Conservation (phyloP, 1,140 invertebrate species). For the Pissodes strobi region DNA sequence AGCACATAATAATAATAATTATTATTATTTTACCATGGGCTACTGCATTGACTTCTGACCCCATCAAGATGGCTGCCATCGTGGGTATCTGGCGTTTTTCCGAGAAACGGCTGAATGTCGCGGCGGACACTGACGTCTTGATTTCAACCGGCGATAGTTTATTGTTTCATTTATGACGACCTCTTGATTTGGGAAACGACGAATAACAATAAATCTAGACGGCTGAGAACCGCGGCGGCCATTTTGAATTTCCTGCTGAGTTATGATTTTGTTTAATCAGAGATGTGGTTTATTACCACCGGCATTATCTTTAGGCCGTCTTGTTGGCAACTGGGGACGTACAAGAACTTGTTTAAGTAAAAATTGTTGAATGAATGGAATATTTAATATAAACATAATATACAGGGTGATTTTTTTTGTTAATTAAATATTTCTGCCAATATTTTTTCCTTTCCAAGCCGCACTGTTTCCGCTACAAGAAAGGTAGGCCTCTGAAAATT, state of each 20-base stretch:
- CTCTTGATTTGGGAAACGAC: slow-evolving; percentile 24
- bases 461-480: too few species aligned
- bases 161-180: slow-evolving; percentile 27
- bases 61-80: slow-evolving; percentile 25
- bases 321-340: too few species aligned
- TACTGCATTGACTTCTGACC: slow-evolving; percentile 25
- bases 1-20: too few species aligned
- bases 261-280: slow-evolving; percentile 18
- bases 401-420: too few species aligned
- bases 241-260: slow-evolving; percentile 16
- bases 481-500: too few species aligned
- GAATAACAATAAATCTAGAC: slow-evolving; percentile 28
- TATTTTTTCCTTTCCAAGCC: too few species aligned
- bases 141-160: slow-evolving; percentile 31
- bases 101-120: slow-evolving; percentile 23
- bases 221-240: slow-evolving; percentile 17
- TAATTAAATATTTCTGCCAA: too few species aligned
- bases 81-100: slow-evolving; percentile 29
- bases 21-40: slow-evolving; percentile 24
- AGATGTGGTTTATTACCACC: slow-evolving; percentile 9
- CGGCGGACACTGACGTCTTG: slow-evolving; percentile 21
- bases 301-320: too few species aligned
- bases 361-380: too few species aligned
- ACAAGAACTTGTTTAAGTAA: too few species aligned
- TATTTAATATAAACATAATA: too few species aligned